A percentile compares a stretch with the other conserved stretches of the same genome.
Evolutionary conservation across 2,797 vertebrate species (phyloP).

Genomic region (Emydoidea blandingii): DNA sequence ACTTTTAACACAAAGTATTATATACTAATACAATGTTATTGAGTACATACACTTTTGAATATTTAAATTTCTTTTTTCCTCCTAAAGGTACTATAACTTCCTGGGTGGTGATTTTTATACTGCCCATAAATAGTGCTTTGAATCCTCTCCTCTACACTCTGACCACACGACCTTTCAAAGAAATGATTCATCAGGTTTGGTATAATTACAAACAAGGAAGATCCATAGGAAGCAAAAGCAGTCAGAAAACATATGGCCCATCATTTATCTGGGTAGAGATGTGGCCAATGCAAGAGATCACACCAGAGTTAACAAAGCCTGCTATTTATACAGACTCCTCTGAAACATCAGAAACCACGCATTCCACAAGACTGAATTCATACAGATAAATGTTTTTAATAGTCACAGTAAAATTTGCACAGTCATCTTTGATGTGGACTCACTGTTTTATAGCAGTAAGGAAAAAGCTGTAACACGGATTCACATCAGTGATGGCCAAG

Average conservation of each 20-base stretch:
- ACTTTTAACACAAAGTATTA: not conserved
- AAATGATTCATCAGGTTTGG: slow-evolving; percentile 95
- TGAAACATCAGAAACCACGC: slow-evolving; percentile 78
- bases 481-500: fast-evolving
- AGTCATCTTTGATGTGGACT: slow-evolving; percentile 25
- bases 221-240: slow-evolving; percentile 81
- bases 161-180: slow-evolving; percentile 97
- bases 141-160: slow-evolving; percentile 98
- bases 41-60: not conserved
- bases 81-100: slow-evolving; percentile 93
- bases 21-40: not conserved
- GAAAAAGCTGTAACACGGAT: not conserved
- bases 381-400: slow-evolving; percentile 60
- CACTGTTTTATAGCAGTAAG: not conserved
- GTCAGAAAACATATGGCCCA: slow-evolving; percentile 83
- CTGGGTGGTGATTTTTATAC: slow-evolving; percentile 98
- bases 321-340: slow-evolving; percentile 77
- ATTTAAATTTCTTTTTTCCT: slow-evolving; percentile 60
- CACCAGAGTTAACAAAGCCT: slow-evolving; percentile 77
- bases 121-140: slow-evolving; percentile 97
- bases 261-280: slow-evolving; percentile 94
- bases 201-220: slow-evolving; percentile 91
- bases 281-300: slow-evolving; percentile 90
- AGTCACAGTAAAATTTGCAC: not conserved
- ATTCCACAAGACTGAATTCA: slow-evolving; percentile 75